Conservation (phyloP, 2,888 invertebrate genomes). For the Notodonta dromedarius region DNA sequence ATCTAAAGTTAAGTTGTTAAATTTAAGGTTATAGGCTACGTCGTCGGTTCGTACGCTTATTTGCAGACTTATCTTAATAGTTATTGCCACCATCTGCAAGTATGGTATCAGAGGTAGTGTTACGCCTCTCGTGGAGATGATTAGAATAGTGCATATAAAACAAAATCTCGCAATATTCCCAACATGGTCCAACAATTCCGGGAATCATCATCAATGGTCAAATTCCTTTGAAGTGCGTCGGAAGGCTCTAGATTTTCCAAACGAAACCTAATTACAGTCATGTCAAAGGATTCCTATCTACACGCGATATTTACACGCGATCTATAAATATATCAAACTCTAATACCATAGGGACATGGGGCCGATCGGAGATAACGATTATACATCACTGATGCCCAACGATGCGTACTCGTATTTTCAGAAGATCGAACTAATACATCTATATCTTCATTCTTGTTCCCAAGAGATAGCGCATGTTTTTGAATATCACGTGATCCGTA, state of each 20-base stretch:
- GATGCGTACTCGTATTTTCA: background rate
- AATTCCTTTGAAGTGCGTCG: background rate
- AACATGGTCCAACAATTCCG: no score
- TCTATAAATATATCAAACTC: background rate
- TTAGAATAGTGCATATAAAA: no score
- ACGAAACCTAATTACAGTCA: conserved; percentile 1
- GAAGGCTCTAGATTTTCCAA: background rate
- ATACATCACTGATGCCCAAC: background rate
- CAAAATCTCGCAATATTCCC: no score
- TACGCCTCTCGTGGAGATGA: no score
- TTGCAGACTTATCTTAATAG: no score
- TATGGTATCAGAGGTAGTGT: no score
- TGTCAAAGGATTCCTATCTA: background rate
- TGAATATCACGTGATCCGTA: background rate
- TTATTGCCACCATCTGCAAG: no score
- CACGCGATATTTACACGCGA: background rate
- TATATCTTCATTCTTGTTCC: background rate
- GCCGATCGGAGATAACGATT: background rate
- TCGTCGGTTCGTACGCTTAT: no score
- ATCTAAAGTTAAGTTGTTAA: no score
- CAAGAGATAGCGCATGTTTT: background rate
- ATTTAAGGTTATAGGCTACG: no score
- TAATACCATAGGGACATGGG: background rate
- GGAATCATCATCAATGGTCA: background rate
- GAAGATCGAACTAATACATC: background rate